phyloP scores from a whole-genome alignment of 2,113 vertebrate species.

The Aplodontia rufa region DNA sequence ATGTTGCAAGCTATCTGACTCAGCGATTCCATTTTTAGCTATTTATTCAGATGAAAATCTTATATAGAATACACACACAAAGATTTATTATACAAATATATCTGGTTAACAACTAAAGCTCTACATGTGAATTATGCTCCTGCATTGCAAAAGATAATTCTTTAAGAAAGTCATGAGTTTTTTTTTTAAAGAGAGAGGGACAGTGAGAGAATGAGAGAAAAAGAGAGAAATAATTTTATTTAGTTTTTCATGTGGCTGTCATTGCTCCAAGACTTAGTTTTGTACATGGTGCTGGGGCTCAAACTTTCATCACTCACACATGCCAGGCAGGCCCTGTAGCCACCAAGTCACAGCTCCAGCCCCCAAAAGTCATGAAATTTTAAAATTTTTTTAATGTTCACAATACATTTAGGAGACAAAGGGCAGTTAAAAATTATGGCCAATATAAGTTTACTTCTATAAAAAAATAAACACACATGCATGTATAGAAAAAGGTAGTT shows the following conservation, averaged over 20 bases:
- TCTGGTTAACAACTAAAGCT: neutral
- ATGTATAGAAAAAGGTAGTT: neutral
- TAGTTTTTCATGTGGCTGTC: too few species aligned
- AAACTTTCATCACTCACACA: too few species aligned
- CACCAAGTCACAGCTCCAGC: too few species aligned
- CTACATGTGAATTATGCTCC: neutral
- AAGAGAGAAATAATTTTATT: too few species aligned
- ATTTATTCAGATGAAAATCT: conserved; percentile 22
- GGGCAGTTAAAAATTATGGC: neutral
- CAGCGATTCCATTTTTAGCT: conserved; percentile 30
- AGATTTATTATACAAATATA: neutral
- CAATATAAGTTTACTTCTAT: neutral
- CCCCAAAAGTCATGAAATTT: too few species aligned
- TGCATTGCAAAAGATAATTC: neutral
- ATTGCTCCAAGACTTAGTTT: too few species aligned
- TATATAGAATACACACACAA: neutral
- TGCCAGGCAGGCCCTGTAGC: too few species aligned
- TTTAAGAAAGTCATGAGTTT: too few species aligned
- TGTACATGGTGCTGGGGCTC: too few species aligned
- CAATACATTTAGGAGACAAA: neutral
- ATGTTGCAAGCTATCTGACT: neutral
- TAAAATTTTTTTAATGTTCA: neutral
- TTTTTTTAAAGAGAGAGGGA: too few species aligned
- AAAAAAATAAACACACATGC: neutral
- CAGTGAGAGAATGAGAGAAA: too few species aligned